Conservation (phyloP, 2,888 invertebrate genomes). For the Scrobipalpa costella region DNA sequence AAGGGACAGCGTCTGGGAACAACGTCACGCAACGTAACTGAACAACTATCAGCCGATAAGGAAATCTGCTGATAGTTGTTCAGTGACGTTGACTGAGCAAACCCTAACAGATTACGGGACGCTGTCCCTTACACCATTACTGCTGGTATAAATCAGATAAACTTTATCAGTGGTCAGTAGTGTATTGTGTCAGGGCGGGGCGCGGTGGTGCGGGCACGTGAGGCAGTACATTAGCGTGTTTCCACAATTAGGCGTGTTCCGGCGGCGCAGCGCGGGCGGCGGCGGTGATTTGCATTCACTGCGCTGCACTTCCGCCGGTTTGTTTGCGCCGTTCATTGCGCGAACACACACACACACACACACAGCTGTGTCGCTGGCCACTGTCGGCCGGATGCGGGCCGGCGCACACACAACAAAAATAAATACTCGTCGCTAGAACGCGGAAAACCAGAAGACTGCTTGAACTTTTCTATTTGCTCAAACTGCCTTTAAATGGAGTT, state of each 20-base stretch:
- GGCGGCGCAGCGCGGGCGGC: slow-evolving; percentile 8
- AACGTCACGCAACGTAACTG: no score
- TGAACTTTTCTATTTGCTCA: slow-evolving; percentile 1
- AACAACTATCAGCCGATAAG: no score
- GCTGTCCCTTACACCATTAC: no score
- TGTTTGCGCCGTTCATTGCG: slow-evolving; percentile 13
- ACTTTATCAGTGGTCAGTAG: no score
- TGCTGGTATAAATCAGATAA: no score
- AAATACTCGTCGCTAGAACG: neutral
- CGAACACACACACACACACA: slow-evolving; percentile 1
- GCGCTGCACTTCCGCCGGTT: slow-evolving; percentile 22
- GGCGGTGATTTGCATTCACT: slow-evolving; percentile 10
- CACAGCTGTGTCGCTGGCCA: neutral
- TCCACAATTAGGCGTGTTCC: slow-evolving; percentile 14
- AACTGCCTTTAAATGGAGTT: neutral
- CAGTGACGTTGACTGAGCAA: no score
- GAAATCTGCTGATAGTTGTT: no score
- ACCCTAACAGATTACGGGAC: no score
- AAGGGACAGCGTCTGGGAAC: no score
- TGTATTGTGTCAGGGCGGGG: no score
- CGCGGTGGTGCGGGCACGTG: neutral
- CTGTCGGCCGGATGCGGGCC: neutral
- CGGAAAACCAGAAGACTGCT: neutral
- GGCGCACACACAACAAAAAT: neutral
- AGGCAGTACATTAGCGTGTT: slow-evolving; percentile 3